These are phyloP conservation scores for Lithophane ornitopus DNA, from an alignment of 2,888 invertebrate species.

Conservation along the genomic window DNA sequence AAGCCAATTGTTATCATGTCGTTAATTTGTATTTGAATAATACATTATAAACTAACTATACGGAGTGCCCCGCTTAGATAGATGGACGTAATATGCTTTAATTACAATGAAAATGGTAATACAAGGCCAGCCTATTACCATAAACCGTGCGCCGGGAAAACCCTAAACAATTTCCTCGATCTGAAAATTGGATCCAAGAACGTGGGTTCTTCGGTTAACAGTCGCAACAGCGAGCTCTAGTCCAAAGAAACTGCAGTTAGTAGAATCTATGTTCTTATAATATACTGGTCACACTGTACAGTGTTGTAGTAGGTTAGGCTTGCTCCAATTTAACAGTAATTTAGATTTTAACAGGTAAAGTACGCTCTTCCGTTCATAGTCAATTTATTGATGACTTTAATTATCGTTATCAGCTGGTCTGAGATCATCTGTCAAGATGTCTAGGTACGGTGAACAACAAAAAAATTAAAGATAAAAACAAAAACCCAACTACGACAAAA, in stretches of 20 bases:
- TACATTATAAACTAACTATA: too few relatives aligned
- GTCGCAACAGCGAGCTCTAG: neutral
- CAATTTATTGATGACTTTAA: conserved; percentile 44
- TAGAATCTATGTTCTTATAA: neutral
- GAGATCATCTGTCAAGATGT: conserved; percentile 6
- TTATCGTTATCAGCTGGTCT: neutral
- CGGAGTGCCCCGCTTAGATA: too few relatives aligned
- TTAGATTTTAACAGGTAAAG: conserved; percentile 41
- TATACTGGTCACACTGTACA: conserved; percentile 9
- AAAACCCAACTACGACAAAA: too few relatives aligned
- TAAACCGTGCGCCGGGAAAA: neutral
- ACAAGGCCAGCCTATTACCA: neutral
- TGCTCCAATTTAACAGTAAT: conserved; percentile 30
- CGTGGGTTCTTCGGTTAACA: neutral
- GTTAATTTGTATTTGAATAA: too few relatives aligned
- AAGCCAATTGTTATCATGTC: too few relatives aligned
- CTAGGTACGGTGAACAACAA: conserved; percentile 3
- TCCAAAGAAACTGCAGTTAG: neutral
- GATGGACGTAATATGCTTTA: too few relatives aligned
- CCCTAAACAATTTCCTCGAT: neutral
- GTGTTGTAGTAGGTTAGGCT: neutral
- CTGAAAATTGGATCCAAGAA: neutral
- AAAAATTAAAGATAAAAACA: too few relatives aligned
- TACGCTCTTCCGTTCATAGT: conserved; percentile 25
- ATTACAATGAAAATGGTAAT: too few relatives aligned